Conservation (phyloP, 2,888 invertebrate genomes). For the Hydroisotoma schaefferi region DNA sequence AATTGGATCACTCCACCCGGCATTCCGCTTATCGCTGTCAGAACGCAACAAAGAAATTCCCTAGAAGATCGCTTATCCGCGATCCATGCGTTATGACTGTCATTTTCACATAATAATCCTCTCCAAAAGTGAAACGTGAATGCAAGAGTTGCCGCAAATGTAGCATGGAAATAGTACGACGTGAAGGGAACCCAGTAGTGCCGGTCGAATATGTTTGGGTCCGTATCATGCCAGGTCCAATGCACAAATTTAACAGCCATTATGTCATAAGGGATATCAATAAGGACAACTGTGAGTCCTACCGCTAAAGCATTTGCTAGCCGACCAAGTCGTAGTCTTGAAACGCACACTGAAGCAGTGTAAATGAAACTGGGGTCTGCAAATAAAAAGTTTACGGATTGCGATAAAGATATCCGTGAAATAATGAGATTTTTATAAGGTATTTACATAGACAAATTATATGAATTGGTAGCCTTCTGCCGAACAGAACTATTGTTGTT, state of each 20-base stretch:
- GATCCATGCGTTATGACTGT: slow-evolving; percentile 37
- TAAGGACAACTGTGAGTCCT: slow-evolving; percentile 66
- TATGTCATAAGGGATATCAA: slow-evolving; percentile 77
- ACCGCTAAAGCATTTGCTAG: slow-evolving; percentile 56
- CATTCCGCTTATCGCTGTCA: slow-evolving; percentile 66
- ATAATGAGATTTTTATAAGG: neutral
- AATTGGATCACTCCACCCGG: slow-evolving; percentile 70
- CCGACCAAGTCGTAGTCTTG: slow-evolving; percentile 54
- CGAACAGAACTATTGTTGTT: slow-evolving; percentile 68
- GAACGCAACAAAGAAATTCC: slow-evolving; percentile 58
- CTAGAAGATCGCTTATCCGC: slow-evolving; percentile 51
- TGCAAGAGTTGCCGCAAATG: slow-evolving; percentile 69
- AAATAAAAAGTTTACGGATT: slow-evolving; percentile 26
- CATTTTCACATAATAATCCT: slow-evolving; percentile 49
- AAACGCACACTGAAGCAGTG: slow-evolving; percentile 55
- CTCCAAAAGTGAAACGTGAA: slow-evolving; percentile 64
- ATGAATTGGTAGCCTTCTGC: slow-evolving; percentile 68
- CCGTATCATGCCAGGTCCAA: slow-evolving; percentile 80
- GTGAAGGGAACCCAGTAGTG: slow-evolving; percentile 82
- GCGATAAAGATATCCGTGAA: neutral
- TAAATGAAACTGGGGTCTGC: slow-evolving; percentile 58
- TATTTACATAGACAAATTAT: slow-evolving; percentile 68
- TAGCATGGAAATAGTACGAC: slow-evolving; percentile 75
- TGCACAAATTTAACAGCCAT: slow-evolving; percentile 72
- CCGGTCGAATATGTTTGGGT: slow-evolving; percentile 66